Evolutionary conservation across 1,140 invertebrate species (phyloP).

Genomic region (Artemia franciscana): DNA sequence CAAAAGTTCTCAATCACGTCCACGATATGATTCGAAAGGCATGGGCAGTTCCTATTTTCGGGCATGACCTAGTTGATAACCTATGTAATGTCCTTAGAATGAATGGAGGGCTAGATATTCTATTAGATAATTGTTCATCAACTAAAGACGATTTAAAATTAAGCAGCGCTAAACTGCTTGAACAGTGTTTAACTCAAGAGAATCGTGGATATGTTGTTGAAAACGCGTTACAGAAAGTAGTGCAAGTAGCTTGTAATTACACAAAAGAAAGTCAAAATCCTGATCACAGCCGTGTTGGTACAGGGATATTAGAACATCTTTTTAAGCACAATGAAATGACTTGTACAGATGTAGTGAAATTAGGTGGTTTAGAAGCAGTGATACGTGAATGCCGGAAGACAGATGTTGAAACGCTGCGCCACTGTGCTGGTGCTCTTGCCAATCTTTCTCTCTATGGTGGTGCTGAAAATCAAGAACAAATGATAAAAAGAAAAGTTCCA

Average conservation of each 20-base stretch:
- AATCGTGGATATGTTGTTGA: slow-evolving; percentile 84
- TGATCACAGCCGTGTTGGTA: slow-evolving; percentile 72
- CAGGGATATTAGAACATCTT: slow-evolving; percentile 83
- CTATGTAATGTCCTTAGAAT: slow-evolving; percentile 72
- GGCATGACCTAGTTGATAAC: slow-evolving; percentile 29
- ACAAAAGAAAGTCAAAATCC: slow-evolving; percentile 32
- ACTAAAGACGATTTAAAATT: slow-evolving; percentile 51
- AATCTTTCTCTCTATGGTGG: slow-evolving; percentile 92
- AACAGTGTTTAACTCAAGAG: slow-evolving; percentile 83
- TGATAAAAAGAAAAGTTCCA: slow-evolving; percentile 85
- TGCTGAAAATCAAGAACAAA: slow-evolving; percentile 85
- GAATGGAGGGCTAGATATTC: slow-evolving; percentile 63
- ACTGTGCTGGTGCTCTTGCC: slow-evolving; percentile 84
- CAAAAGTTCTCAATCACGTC: slow-evolving; percentile 38
- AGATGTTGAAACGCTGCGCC: slow-evolving; percentile 71
- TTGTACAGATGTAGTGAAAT: slow-evolving; percentile 61
- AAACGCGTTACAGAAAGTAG: slow-evolving; percentile 24
- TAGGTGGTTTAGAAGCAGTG: slow-evolving; percentile 68
- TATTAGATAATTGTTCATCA: slow-evolving; percentile 54
- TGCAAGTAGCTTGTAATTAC: slow-evolving; percentile 64
- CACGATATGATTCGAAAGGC: slow-evolving; percentile 60
- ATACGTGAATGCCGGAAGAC: slow-evolving; percentile 82
- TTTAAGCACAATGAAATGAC: slow-evolving; percentile 95
- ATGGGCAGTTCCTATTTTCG: slow-evolving; percentile 80
- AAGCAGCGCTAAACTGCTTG: slow-evolving; percentile 59